Evolutionary conservation across 2,113 vertebrate species (phyloP).

Genomic region (Gobiocypris rarus): DNA sequence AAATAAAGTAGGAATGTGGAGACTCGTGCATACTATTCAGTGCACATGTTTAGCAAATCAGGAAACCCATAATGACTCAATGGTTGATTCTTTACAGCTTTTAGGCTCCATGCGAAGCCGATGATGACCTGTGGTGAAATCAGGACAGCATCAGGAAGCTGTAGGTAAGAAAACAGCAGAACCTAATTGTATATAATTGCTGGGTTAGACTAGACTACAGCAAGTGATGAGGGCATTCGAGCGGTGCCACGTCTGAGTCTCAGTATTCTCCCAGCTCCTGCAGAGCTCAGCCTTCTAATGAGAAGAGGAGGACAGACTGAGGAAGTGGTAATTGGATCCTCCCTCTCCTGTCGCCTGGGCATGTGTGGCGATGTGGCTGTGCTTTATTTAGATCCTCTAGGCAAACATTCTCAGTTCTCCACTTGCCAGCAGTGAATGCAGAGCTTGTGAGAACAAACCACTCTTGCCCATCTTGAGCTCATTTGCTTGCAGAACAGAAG

Average conservation of each 20-base stretch:
- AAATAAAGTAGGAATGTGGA: background rate
- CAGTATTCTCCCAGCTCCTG: background rate
- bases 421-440: slow-evolving; percentile 21
- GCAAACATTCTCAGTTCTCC: slow-evolving; percentile 36
- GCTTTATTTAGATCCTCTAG: slow-evolving; percentile 47
- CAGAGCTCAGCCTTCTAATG: slow-evolving; percentile 32
- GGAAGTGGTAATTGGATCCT: slow-evolving; percentile 48
- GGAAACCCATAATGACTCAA: background rate
- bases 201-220: background rate
- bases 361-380: slow-evolving; percentile 42
- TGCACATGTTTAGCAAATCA: background rate
- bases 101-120: background rate
- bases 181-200: slow-evolving; percentile 42
- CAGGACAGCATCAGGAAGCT: background rate
- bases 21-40: background rate
- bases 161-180: slow-evolving; percentile 4
- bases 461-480: slow-evolving; percentile 1
- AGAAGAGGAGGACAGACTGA: slow-evolving; percentile 30
- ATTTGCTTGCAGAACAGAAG: slow-evolving; percentile 12
- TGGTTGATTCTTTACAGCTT: background rate
- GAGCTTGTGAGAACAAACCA: slow-evolving; percentile 18
- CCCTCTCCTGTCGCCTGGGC: slow-evolving; percentile 39
- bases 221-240: slow-evolving; percentile 29
- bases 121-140: background rate
- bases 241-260: slow-evolving; percentile 8